A percentile compares a stretch with the other conserved stretches of the same genome.
phyloP scores from a whole-genome alignment of 2,888 invertebrate species.

The Drosophila borealis region DNA sequence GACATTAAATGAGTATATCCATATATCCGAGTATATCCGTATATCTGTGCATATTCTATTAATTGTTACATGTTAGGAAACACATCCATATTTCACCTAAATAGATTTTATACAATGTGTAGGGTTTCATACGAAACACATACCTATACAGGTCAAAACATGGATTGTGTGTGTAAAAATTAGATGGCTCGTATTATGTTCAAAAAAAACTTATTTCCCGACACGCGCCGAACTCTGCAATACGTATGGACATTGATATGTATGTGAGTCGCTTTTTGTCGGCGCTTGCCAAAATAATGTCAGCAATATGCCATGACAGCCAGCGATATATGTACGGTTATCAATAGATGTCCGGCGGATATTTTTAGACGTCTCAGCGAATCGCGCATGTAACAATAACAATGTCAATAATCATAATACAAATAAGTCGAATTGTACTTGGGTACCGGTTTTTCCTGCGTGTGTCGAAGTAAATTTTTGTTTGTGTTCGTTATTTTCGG shows the following conservation, averaged over 20 bases:
- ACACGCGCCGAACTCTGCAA: not conserved
- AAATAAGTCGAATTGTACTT: slow-evolving; percentile 28
- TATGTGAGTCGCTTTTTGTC: slow-evolving; percentile 23
- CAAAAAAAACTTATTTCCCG: too few relatives aligned
- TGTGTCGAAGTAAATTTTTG: slow-evolving; percentile 16
- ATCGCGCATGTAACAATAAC: slow-evolving; percentile 42
- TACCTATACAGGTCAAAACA: not conserved
- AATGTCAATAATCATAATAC: slow-evolving; percentile 25
- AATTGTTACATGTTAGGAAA: too few relatives aligned
- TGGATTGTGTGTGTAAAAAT: not conserved
- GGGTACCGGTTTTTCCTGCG: slow-evolving; percentile 41
- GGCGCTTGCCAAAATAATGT: slow-evolving; percentile 47
- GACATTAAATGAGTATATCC: too few relatives aligned
- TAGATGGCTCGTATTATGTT: not conserved
- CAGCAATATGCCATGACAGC: slow-evolving; percentile 14
- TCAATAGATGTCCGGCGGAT: slow-evolving; percentile 53
- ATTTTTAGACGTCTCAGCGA: slow-evolving; percentile 52
- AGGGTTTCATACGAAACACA: too few relatives aligned
- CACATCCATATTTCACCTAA: too few relatives aligned
- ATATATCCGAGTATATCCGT: too few relatives aligned
- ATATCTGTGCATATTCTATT: too few relatives aligned
- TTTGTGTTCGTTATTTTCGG: slow-evolving; percentile 8
- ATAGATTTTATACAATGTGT: too few relatives aligned
- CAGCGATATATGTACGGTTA: slow-evolving; percentile 38
- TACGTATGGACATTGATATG: not conserved